A percentile compares a stretch with the other conserved stretches of the same genome.
Conservation (phyloP, 2,888 invertebrate species). For the Tinea semifulvella region DNA sequence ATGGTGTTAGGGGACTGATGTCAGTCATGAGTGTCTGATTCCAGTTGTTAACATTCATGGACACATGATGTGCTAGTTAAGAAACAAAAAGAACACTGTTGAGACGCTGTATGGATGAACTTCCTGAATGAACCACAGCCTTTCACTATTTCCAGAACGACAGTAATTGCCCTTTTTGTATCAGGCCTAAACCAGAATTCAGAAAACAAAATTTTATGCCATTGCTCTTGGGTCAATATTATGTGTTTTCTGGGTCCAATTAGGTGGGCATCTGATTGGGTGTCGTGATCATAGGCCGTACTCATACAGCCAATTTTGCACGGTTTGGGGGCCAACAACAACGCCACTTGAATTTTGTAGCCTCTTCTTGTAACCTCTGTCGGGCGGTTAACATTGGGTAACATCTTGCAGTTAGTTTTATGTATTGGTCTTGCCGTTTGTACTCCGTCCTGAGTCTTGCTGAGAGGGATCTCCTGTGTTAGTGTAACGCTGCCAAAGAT, state of each 20-base stretch:
- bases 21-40: no score
- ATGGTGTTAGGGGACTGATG: no score
- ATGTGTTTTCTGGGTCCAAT: not conserved
- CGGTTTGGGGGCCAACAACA: no score
- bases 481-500: not conserved
- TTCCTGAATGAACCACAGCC: not conserved
- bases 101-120: not conserved
- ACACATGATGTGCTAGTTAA: no score
- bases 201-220: not conserved
- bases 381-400: no score
- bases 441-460: not conserved
- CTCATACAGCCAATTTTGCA: not conserved
- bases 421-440: no score
- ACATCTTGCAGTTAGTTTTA: no score
- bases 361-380: no score
- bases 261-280: not conserved
- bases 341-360: no score
- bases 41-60: no score
- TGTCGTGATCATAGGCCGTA: not conserved
- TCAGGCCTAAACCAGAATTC: not conserved
- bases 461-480: not conserved
- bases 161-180: not conserved
- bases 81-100: no score
- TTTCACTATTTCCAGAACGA: not conserved
- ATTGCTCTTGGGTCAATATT: not conserved